Percentiles rank a stretch among this genome's conserved stretches.
phyloP scores from a whole-genome alignment of 2,113 vertebrate species.

The Columba janthina region DNA sequence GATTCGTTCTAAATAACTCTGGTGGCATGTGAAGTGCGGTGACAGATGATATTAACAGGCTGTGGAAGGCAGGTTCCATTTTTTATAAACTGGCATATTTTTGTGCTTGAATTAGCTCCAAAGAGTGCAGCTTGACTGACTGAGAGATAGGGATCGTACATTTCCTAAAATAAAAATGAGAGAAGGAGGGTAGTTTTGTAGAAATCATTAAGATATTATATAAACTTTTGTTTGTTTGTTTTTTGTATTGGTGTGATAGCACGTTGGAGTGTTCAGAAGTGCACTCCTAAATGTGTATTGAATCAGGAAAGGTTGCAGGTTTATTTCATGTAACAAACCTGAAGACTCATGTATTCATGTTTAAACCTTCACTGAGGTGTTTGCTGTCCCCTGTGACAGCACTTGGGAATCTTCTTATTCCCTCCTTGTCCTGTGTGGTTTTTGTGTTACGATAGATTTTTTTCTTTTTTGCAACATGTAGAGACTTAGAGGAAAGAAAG shows the following conservation, averaged over 20 bases:
- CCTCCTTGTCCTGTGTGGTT: not conserved
- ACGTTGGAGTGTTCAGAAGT: not conserved
- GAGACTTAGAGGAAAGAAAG: not conserved
- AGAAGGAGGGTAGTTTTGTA: not conserved
- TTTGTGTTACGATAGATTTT: not conserved
- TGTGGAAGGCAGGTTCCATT: not conserved
- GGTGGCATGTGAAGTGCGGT: not conserved
- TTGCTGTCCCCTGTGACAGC: not conserved
- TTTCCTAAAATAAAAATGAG: not conserved
- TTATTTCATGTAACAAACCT: not conserved
- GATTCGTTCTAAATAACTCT: not conserved
- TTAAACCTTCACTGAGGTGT: not conserved
- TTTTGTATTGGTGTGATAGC: not conserved
- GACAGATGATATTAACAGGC: not conserved
- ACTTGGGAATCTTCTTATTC: not conserved
- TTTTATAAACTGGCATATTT: not conserved
- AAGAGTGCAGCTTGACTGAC: not conserved
- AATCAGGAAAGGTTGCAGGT: not conserved
- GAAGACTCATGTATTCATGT: not conserved
- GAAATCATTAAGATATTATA: not conserved
- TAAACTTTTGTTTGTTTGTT: not conserved
- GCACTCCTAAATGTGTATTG: not conserved
- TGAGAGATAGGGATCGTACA: accelerated
- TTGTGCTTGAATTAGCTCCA: not conserved
- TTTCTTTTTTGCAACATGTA: not conserved